phyloP scores from a whole-genome alignment of 2,797 vertebrate species.

The Pitangus sulphuratus region DNA sequence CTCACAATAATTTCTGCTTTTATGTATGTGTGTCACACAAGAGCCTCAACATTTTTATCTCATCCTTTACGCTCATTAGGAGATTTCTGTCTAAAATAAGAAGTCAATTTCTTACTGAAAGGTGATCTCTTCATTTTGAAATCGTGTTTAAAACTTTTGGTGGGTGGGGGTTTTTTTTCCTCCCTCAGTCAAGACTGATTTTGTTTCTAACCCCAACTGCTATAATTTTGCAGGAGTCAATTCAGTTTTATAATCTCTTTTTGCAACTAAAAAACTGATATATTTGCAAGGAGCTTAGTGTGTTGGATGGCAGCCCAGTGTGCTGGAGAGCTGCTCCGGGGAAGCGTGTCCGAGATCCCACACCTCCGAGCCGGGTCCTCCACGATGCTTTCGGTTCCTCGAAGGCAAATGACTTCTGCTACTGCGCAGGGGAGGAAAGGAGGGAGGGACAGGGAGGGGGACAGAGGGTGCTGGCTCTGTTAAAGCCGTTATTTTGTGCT shows the following conservation, averaged over 20 bases:
- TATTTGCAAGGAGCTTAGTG: neutral
- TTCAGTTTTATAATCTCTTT: neutral
- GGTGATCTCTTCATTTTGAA: neutral
- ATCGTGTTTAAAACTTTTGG: neutral
- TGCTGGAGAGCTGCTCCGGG: slow-evolving; percentile 8
- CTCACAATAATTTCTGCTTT: neutral
- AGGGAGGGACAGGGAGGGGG: neutral
- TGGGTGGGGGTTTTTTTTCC: neutral
- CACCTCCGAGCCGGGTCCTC: neutral
- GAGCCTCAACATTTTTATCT: neutral
- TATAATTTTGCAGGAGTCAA: neutral
- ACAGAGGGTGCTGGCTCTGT: neutral
- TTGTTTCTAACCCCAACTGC: neutral
- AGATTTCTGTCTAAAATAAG: neutral
- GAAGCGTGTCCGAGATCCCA: slow-evolving; percentile 1
- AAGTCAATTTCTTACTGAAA: neutral
- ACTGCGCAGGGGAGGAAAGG: neutral
- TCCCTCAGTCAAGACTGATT: neutral
- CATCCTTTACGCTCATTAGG: neutral
- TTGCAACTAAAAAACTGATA: slow-evolving; percentile 8
- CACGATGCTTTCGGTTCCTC: neutral
- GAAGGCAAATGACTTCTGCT: slow-evolving; percentile 51
- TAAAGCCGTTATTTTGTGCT: neutral
- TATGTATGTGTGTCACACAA: neutral
- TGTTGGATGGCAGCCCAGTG: slow-evolving; percentile 3